These are phyloP conservation scores for Alouatta palliata DNA, from an alignment of 2,113 vertebrate genomes.

Conservation along the genomic window DNA sequence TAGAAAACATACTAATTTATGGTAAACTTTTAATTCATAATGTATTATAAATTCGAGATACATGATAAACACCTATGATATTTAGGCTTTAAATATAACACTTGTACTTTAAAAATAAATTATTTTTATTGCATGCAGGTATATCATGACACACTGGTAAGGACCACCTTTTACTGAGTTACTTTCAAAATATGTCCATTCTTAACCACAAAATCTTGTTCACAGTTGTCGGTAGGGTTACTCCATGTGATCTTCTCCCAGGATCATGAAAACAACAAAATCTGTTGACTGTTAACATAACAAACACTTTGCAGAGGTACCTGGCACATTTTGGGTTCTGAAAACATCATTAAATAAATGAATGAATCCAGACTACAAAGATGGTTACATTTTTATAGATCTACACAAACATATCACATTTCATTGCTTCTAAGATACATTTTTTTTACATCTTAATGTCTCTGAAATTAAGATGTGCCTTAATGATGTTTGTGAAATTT, in stretches of 20 bases:
- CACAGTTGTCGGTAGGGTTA: neutral
- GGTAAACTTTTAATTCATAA: neutral
- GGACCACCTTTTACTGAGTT: neutral
- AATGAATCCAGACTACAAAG: neutral
- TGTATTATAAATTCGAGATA: neutral
- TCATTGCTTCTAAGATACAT: neutral
- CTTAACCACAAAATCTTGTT: neutral
- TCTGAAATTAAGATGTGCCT: neutral
- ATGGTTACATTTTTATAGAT: neutral
- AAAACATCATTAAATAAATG: neutral
- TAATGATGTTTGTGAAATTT: neutral
- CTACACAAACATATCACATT: neutral
- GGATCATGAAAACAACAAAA: neutral
- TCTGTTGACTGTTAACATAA: neutral
- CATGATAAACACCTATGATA: neutral
- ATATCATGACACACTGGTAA: neutral
- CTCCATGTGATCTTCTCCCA: neutral
- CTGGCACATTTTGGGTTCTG: neutral
- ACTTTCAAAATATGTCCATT: neutral
- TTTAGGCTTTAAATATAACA: neutral
- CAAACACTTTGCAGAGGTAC: neutral
- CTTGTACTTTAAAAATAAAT: neutral
- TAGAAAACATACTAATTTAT: neutral
- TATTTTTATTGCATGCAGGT: neutral
- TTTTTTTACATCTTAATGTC: neutral